Evolutionary conservation across 64 coral and sea anemone species (phyloP).

Genomic region (Orbicella faveolata): DNA sequence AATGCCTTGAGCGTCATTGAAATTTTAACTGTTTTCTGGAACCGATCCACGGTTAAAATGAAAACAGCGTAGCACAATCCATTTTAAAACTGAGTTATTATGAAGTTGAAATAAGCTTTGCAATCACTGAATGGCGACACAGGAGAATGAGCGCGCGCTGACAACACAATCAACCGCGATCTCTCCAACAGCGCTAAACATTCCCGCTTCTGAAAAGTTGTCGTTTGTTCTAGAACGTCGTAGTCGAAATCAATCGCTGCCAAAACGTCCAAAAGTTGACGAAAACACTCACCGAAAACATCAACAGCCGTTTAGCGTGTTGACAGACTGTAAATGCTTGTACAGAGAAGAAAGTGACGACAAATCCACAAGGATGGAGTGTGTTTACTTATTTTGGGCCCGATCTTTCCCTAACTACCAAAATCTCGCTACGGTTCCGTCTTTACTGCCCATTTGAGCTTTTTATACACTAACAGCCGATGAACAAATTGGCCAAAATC

Average conservation of each 20-base stretch:
- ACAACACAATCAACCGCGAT: not conserved
- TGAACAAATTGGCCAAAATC: conserved; percentile 15
- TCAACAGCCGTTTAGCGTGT: conserved; percentile 37
- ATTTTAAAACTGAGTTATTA: not conserved
- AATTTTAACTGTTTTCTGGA: not conserved
- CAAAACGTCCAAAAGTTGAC: not conserved
- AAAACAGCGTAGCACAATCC: not conserved
- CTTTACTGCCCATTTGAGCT: not conserved
- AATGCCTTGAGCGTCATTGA: not conserved
- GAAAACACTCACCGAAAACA: not conserved
- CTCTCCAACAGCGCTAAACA: conserved; percentile 34
- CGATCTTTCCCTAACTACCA: not conserved
- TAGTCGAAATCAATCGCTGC: not conserved
- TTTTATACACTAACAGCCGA: not conserved
- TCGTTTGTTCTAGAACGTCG: conserved; percentile 5
- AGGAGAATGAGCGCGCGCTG: not conserved
- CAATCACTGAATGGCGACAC: conserved; percentile 7
- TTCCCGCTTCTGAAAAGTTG: conserved; percentile 26
- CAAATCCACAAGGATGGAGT: not conserved
- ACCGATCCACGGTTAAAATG: not conserved
- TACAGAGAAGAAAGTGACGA: not conserved
- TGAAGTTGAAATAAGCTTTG: conserved; percentile 5
- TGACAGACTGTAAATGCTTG: not conserved
- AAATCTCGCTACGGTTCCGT: not conserved
- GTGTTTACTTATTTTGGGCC: not conserved